A percentile compares a stretch with the other conserved stretches of the same genome.
Evolutionary conservation across 2,888 invertebrate genomes (phyloP).

Genomic region (Drosophila rellima): DNA sequence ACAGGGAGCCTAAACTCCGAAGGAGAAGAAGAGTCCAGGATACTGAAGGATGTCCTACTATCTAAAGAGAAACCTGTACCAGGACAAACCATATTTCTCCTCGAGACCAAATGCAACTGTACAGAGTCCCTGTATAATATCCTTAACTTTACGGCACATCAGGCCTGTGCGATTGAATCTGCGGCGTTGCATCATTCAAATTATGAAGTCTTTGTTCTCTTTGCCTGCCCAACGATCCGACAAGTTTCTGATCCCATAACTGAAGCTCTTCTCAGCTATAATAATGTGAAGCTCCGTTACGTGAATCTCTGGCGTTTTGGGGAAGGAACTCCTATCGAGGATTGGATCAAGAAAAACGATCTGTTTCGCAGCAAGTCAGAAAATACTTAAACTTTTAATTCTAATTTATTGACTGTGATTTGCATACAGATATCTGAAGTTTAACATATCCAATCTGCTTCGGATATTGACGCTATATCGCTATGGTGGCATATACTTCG

Average conservation of each 20-base stretch:
- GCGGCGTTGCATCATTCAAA: slow-evolving; percentile 79
- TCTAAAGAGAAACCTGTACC: not conserved
- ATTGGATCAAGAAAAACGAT: slow-evolving; percentile 69
- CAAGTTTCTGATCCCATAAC: slow-evolving; percentile 33
- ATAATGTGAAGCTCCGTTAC: slow-evolving; percentile 81
- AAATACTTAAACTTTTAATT: not conserved
- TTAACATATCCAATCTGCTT: slow-evolving; percentile 81
- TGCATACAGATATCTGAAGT: slow-evolving; percentile 25
- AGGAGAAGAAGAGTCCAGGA: not conserved
- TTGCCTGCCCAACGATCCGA: slow-evolving; percentile 2
- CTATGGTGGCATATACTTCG: slow-evolving; percentile 92
- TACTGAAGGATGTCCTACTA: slow-evolving; percentile 1
- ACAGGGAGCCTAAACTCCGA: not conserved
- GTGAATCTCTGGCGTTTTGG: slow-evolving; percentile 82
- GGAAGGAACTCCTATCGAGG: slow-evolving; percentile 77
- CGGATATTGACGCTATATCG: slow-evolving; percentile 88
- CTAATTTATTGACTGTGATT: not conserved
- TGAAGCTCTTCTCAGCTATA: slow-evolving; percentile 74
- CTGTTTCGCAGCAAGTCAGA: slow-evolving; percentile 35
- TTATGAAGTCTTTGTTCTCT: slow-evolving; percentile 74
- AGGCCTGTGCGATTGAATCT: slow-evolving; percentile 83
- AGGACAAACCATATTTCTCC: slow-evolving; percentile 10
- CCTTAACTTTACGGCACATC: slow-evolving; percentile 69
- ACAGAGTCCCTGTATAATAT: not conserved
- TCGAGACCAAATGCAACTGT: slow-evolving; percentile 6